Percentiles rank a stretch among this genome's conserved stretches.
These are phyloP conservation scores for Antitype chi DNA, from an alignment of 2,888 invertebrate genomes.

Conservation along the genomic window DNA sequence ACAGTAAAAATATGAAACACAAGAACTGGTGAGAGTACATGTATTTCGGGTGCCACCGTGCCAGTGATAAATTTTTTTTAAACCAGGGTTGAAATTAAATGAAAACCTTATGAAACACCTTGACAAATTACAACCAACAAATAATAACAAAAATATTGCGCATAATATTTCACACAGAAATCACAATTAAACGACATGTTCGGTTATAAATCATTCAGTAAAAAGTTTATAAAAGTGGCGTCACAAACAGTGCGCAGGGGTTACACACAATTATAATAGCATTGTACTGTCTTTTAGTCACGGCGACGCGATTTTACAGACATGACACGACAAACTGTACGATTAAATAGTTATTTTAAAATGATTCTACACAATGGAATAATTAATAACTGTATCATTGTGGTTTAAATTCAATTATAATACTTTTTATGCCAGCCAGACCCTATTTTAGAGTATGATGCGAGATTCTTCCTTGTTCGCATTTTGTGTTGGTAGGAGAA, in stretches of 20 bases:
- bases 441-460: constrained; percentile 2
- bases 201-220: constrained; percentile 63
- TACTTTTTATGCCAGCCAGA: constrained; percentile 24
- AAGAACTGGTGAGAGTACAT: no score
- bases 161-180: constrained; percentile 31
- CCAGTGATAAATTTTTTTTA: no score
- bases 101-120: neutral
- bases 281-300: constrained; percentile 76
- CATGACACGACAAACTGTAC: constrained; percentile 76
- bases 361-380: constrained; percentile 59
- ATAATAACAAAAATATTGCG: constrained; percentile 9
- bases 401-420: constrained; percentile 50
- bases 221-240: constrained; percentile 60
- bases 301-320: constrained; percentile 72
- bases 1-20: no score
- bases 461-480: constrained; percentile 9
- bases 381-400: constrained; percentile 62
- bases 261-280: constrained; percentile 75
- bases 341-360: constrained; percentile 78
- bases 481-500: constrained; percentile 10
- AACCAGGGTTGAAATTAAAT: no score
- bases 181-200: constrained; percentile 33
- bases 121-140: neutral
- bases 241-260: constrained; percentile 62
- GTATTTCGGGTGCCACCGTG: no score